A percentile compares a stretch with the other conserved stretches of the same genome.
These are phyloP conservation scores for Pipra filicauda DNA, from an alignment of 2,113 vertebrate species.

Conservation along the genomic window DNA sequence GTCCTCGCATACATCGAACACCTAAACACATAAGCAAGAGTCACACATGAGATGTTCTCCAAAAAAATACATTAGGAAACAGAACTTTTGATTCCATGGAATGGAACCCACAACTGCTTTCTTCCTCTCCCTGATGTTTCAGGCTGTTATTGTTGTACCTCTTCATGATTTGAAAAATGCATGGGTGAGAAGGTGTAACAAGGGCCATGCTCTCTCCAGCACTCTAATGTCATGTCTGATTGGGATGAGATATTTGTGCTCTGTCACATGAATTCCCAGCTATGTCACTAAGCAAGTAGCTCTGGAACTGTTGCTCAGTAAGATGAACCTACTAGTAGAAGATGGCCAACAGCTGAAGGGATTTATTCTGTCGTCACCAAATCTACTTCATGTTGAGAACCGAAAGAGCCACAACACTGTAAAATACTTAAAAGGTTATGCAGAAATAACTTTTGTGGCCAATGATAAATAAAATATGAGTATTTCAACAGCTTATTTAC, in stretches of 20 bases:
- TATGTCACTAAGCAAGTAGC: not conserved
- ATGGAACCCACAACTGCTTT: not conserved
- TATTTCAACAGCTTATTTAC: not conserved
- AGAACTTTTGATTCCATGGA: not conserved
- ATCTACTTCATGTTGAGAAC: not conserved
- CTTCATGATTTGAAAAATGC: not conserved
- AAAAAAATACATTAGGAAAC: not conserved
- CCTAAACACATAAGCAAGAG: not conserved
- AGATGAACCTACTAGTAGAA: not conserved
- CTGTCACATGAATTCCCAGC: not conserved
- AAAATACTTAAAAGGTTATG: not conserved
- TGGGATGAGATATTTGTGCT: not conserved
- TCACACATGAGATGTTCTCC: not conserved
- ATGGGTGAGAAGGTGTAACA: not conserved
- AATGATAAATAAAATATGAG: not conserved
- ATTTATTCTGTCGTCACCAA: not conserved
- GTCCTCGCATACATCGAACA: not conserved
- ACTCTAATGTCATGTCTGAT: rapidly evolving
- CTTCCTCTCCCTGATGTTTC: not conserved
- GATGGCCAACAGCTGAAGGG: not conserved
- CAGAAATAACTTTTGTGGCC: not conserved
- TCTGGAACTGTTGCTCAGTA: not conserved
- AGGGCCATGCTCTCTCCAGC: not conserved
- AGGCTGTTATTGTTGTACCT: not conserved
- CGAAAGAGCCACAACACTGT: not conserved